These are phyloP conservation scores for Rhabdomys dilectus DNA, from an alignment of 2,113 vertebrate species.

Conservation along the genomic window DNA sequence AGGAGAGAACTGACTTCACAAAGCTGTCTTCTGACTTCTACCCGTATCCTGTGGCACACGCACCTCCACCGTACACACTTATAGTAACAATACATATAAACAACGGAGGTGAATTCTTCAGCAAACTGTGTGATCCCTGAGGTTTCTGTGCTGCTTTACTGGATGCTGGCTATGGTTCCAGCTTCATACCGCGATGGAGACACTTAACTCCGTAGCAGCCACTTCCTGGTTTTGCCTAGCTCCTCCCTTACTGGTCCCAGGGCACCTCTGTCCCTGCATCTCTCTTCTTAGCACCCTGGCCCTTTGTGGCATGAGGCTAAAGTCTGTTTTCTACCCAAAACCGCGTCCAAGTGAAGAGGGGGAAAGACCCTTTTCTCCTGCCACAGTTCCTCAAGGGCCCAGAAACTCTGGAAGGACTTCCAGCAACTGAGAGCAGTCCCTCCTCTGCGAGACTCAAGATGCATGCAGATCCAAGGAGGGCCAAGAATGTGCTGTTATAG, in stretches of 20 bases:
- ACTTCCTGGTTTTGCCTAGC: background rate
- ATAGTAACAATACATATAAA: background rate
- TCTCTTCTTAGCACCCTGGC: background rate
- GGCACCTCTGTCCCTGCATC: background rate
- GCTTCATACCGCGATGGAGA: background rate
- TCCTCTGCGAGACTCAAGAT: background rate
- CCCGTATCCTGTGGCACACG: rapidly evolving
- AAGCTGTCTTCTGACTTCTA: background rate
- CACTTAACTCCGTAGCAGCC: background rate
- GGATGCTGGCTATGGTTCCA: background rate
- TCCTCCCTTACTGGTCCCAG: no score
- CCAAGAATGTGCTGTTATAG: conserved; percentile 65
- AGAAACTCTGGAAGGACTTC: background rate
- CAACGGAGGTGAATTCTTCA: background rate
- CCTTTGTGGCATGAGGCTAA: background rate
- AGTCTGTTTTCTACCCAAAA: background rate
- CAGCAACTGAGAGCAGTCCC: background rate
- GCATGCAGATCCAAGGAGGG: background rate
- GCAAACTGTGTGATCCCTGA: background rate
- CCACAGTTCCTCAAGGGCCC: background rate
- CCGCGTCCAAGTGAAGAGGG: background rate
- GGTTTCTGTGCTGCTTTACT: background rate
- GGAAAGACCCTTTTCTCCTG: background rate
- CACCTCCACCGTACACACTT: background rate
- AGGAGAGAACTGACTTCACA: background rate